phyloP scores from a whole-genome alignment of 2,888 invertebrate species.

The Malachius bipustulatus region DNA sequence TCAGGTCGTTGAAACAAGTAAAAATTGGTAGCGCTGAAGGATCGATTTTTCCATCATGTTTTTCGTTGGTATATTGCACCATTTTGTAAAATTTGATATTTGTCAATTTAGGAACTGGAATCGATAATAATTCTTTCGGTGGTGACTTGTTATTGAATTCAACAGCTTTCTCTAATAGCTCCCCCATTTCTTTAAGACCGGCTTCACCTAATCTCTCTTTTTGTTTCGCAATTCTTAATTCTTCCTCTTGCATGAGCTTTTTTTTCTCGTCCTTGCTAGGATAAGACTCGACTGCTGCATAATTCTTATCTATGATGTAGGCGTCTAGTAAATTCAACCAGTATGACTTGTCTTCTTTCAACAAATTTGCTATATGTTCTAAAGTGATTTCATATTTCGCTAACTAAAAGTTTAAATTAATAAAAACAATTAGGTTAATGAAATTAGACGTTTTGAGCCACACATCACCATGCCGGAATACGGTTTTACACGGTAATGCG shows the following conservation, averaged over 20 bases:
- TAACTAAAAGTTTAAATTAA: too few relatives aligned
- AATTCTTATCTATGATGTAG: conserved; percentile 53
- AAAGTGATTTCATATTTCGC: too few relatives aligned
- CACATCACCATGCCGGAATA: too few relatives aligned
- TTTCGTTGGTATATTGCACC: conserved; percentile 31
- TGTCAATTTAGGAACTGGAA: conserved; percentile 64
- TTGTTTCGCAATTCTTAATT: conserved; percentile 55
- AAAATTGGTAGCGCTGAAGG: conserved; percentile 56
- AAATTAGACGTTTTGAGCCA: too few relatives aligned
- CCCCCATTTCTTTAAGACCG: conserved; percentile 54
- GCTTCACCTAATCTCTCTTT: conserved; percentile 49
- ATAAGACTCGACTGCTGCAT: conserved; percentile 50
- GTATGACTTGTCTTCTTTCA: too few relatives aligned
- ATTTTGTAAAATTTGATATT: conserved; percentile 57
- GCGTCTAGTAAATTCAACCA: conserved; percentile 58
- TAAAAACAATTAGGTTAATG: too few relatives aligned
- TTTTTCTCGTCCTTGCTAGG: conserved; percentile 53
- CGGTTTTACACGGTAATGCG: too few relatives aligned
- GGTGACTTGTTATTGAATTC: conserved; percentile 65
- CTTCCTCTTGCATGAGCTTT: conserved; percentile 60
- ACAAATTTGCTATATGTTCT: too few relatives aligned
- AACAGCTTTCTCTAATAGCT: conserved; percentile 54
- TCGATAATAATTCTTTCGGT: conserved; percentile 56
- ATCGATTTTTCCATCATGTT: conserved; percentile 44
- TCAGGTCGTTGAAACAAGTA: conserved; percentile 66